These are phyloP conservation scores for Scomber scombrus DNA, from an alignment of 2,113 vertebrate genomes.

Conservation along the genomic window DNA sequence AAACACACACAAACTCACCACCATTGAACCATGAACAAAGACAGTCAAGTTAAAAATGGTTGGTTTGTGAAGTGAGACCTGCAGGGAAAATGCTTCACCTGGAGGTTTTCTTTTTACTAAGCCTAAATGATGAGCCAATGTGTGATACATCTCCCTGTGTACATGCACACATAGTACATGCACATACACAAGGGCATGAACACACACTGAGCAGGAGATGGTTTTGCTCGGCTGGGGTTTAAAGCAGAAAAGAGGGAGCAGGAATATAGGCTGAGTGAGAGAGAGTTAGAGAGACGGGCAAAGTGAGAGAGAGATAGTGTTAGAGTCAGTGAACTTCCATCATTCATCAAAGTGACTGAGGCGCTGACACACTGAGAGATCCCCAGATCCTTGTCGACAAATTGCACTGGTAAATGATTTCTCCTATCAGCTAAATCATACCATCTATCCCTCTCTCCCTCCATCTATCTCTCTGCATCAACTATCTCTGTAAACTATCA, in stretches of 20 bases:
- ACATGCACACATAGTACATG: background rate
- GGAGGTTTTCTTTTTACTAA: slow-evolving; percentile 77
- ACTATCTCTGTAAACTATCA: no score
- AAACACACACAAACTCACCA: slow-evolving; percentile 24
- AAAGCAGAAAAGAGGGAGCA: slow-evolving; percentile 32
- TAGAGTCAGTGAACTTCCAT: slow-evolving; percentile 74
- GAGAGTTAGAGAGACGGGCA: slow-evolving; percentile 33
- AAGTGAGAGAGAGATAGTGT: slow-evolving; percentile 44
- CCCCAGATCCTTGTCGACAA: slow-evolving; percentile 85
- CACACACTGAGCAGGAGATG: slow-evolving; percentile 4
- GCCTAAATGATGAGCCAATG: slow-evolving; percentile 74
- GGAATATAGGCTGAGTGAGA: slow-evolving; percentile 29
- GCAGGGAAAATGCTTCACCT: slow-evolving; percentile 64
- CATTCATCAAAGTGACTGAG: slow-evolving; percentile 83
- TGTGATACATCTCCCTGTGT: slow-evolving; percentile 55
- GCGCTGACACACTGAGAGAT: slow-evolving; percentile 81
- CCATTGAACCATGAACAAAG: slow-evolving; percentile 28
- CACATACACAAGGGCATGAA: background rate
- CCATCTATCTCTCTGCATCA: slow-evolving; percentile 62
- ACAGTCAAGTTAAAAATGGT: slow-evolving; percentile 52
- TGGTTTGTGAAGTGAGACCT: slow-evolving; percentile 48
- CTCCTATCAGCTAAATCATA: slow-evolving; percentile 83
- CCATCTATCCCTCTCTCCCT: slow-evolving; percentile 55
- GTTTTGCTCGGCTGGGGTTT: slow-evolving; percentile 47
- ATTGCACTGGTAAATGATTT: slow-evolving; percentile 85